Base-by-base conservation (phyloP, 1,140 invertebrate genomes). In the Plectus sambesii region DNA sequence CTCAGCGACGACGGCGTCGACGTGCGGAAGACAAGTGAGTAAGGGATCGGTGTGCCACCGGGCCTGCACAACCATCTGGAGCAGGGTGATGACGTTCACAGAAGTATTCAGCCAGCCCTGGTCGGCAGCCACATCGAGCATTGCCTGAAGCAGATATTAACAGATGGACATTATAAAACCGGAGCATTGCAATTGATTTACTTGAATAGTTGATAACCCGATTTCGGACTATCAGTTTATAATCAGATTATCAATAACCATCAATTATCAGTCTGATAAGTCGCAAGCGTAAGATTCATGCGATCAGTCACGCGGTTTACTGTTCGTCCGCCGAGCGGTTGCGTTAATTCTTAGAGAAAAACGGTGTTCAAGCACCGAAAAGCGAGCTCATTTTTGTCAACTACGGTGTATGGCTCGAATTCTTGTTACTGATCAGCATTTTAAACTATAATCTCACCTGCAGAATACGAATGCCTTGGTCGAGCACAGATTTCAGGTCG, bases 401-500 rank as follows among this genome's bases (percentile, higher is more conserved):
- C n/a, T n/a, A n/a, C n/a, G n/a, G n/a, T n/a, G n/a, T n/a, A n/a
- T n/a, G n/a, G n/a, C n/a, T n/a, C n/a, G n/a, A n/a, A n/a, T n/a
- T n/a, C n/a, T n/a, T n/a, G n/a, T n/a, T n/a, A n/a, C n/a, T n/a
- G n/a, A n/a, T n/a, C n/a, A n/a, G n/a, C n/a, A n/a, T n/a, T n/a
- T n/a, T n/a, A n/a, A n/a, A n/a, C n/a, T n/a, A n/a, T n/a, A n/a
- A n/a, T n/a, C 17, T 48, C 15, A 85, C 84, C 77, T 94, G 90
- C 55, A 94, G 71, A 53, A 98, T 87, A 61, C 94, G 78, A 15
- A 96, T 83, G 23, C 87, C 80, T 69, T 97, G 89, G 74, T 99
- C 94, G 20, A 98, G 73, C 1, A 96, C 88, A 19, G 86, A 89
- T 73, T 97, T 97, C 1, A 87, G 79, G 74, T 99, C 94, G 0